Conservation (phyloP, 1,140 invertebrate genomes). For the Anthonomus grandis region DNA sequence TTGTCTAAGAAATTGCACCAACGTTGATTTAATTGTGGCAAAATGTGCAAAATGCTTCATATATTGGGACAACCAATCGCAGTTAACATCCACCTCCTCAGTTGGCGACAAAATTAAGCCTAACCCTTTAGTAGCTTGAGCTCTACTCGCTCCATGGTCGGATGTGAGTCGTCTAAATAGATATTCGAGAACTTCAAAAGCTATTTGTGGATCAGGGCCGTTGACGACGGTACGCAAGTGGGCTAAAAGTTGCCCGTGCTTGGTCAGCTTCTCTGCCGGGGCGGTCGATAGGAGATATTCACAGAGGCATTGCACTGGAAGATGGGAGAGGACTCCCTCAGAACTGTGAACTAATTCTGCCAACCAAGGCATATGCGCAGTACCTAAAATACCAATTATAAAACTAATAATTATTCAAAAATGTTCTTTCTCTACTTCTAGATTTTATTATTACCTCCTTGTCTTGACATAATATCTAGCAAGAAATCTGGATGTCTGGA, state of each 20-base stretch:
- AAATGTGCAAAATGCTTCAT: slow-evolving; percentile 75
- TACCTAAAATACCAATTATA: slow-evolving; percentile 47
- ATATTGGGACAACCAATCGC: slow-evolving; percentile 72
- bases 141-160: slow-evolving; percentile 69
- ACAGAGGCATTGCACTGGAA: slow-evolving; percentile 94
- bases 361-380: slow-evolving; percentile 94
- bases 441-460: slow-evolving; percentile 55
- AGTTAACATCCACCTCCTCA: slow-evolving; percentile 45
- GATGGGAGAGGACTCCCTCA: slow-evolving; percentile 77
- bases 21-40: slow-evolving; percentile 59
- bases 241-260: slow-evolving; percentile 75
- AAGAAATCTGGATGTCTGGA: slow-evolving; percentile 89
- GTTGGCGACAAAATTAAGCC: slow-evolving; percentile 55
- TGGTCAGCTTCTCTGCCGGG: slow-evolving; percentile 59
- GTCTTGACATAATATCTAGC: slow-evolving; percentile 86
- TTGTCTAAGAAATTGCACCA: slow-evolving; percentile 68
- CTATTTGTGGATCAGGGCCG: slow-evolving; percentile 58
- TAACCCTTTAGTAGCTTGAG: slow-evolving; percentile 70
- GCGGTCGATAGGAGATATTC: slow-evolving; percentile 86
- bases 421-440: too few relatives aligned
- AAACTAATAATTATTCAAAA: background rate
- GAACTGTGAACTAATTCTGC: slow-evolving; percentile 91
- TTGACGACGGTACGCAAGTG: slow-evolving; percentile 70
- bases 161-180: slow-evolving; percentile 84
- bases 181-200: slow-evolving; percentile 87